These are phyloP conservation scores for Sphaerophoria taeniata DNA, from an alignment of 2,888 invertebrate species.

Conservation along the genomic window DNA sequence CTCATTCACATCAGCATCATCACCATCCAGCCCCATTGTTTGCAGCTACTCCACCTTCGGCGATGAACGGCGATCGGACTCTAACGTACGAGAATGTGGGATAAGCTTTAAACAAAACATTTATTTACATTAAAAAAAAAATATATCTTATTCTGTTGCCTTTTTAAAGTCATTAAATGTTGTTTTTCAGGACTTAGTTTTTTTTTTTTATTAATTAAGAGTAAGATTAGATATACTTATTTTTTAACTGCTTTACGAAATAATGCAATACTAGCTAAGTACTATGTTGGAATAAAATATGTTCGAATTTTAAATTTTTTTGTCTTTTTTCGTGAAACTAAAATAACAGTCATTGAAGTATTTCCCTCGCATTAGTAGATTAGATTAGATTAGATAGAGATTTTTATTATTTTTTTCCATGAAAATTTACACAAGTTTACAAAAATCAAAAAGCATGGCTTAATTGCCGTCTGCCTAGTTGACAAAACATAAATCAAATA, in stretches of 20 bases:
- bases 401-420: too few species aligned
- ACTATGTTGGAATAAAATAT: slow-evolving; percentile 70
- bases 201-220: slow-evolving; percentile 33
- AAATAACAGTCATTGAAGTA: too few species aligned
- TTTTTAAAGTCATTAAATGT: slow-evolving; percentile 56
- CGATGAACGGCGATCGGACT: slow-evolving; percentile 80
- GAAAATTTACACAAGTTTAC: too few species aligned
- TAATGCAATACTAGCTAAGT: slow-evolving; percentile 73
- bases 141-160: slow-evolving; percentile 57
- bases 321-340: slow-evolving; percentile 6
- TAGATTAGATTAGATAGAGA: too few species aligned
- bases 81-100: slow-evolving; percentile 82
- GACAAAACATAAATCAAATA: too few species aligned
- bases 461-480: too few species aligned
- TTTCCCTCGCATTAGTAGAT: too few species aligned
- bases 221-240: slow-evolving; percentile 52
- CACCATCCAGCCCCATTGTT: slow-evolving; percentile 80
- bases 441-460: too few species aligned
- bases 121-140: slow-evolving; percentile 11
- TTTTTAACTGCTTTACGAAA: slow-evolving; percentile 62
- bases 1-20: slow-evolving; percentile 80
- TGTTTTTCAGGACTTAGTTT: slow-evolving; percentile 39
- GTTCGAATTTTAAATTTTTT: slow-evolving; percentile 34
- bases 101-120: slow-evolving; percentile 75
- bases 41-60: slow-evolving; percentile 77